These are phyloP conservation scores for Papilio machaon DNA, from an alignment of 1,140 invertebrate genomes.

Conservation along the genomic window DNA sequence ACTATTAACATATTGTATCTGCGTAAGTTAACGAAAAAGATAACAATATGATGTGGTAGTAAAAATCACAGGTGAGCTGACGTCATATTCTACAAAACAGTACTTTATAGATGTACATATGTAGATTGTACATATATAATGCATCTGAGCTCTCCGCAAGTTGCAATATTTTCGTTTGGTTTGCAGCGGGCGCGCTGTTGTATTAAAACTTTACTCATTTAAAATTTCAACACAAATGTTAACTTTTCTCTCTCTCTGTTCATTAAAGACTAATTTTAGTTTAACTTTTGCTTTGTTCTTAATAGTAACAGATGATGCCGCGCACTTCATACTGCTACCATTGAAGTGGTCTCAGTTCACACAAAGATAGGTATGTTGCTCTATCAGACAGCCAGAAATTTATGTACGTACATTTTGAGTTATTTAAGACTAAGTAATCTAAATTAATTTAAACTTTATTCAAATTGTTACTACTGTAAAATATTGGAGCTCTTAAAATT, in stretches of 20 bases:
- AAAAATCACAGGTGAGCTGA: background rate
- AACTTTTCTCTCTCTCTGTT: constrained; percentile 22
- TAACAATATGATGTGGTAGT: background rate
- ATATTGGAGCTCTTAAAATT: no score
- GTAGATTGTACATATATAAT: background rate
- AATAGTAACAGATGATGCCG: constrained; percentile 11
- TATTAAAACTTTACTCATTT: constrained; percentile 28
- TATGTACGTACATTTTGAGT: no score
- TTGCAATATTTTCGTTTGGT: background rate
- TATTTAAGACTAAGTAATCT: no score
- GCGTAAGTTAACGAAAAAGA: no score
- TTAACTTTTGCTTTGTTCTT: constrained; percentile 22
- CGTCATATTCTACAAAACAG: background rate
- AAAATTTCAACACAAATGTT: constrained; percentile 27
- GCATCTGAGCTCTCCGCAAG: background rate
- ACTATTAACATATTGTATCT: no score
- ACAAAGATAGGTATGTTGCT: no score
- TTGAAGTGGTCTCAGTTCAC: background rate
- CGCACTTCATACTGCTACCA: background rate
- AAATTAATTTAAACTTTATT: no score
- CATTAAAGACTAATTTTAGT: constrained; percentile 27
- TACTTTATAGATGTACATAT: background rate
- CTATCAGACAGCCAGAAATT: no score
- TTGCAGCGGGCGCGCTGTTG: constrained; percentile 8
- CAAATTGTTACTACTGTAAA: no score